Conservation (phyloP, 1,140 invertebrate species). For the Cotesia typhae region DNA sequence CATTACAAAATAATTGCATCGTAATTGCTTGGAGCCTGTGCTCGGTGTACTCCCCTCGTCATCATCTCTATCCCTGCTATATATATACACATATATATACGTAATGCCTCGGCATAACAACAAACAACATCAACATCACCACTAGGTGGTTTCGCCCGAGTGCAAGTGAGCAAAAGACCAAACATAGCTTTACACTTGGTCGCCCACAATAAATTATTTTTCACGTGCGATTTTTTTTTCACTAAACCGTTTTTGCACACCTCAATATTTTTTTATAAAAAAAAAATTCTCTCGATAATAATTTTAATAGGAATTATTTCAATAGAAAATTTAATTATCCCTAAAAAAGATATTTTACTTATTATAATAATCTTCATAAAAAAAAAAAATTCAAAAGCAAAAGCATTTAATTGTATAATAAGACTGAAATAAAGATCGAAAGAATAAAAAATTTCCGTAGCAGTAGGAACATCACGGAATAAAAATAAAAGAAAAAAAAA, state of each 20-base stretch:
- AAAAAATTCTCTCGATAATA: too few relatives aligned
- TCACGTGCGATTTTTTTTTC: neutral
- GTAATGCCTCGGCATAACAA: too few relatives aligned
- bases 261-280: neutral
- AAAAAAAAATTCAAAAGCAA: too few relatives aligned
- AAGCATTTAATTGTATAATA: too few relatives aligned
- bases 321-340: neutral
- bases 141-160: neutral
- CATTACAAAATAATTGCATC: conserved; percentile 46
- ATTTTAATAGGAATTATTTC: neutral
- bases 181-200: conserved; percentile 13
- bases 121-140: too few relatives aligned
- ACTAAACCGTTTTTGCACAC: neutral
- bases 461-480: conserved; percentile 39
- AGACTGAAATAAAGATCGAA: neutral
- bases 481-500: conserved; percentile 22
- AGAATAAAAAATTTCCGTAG: conserved; percentile 35
- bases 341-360: too few relatives aligned
- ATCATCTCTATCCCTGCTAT: too few relatives aligned
- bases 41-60: conserved; percentile 3
- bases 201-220: conserved; percentile 5
- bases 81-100: too few relatives aligned
- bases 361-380: too few relatives aligned
- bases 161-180: conserved; percentile 7
- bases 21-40: conserved; percentile 40